Evolutionary conservation across 2,113 vertebrate species (phyloP).

Genomic region (Nothocercus julius): DNA sequence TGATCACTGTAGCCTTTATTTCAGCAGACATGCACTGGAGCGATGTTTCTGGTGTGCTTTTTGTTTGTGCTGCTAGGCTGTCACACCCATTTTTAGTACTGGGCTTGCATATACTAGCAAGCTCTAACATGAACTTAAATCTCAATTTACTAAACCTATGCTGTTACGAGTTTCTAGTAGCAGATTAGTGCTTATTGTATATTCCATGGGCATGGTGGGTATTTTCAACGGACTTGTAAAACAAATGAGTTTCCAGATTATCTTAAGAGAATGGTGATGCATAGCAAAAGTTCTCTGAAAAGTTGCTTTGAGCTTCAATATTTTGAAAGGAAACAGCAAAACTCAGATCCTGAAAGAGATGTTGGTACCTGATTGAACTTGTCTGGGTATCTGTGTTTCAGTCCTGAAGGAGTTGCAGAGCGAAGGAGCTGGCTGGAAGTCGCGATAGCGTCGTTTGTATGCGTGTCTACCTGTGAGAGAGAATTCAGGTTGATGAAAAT

Average conservation of each 20-base stretch:
- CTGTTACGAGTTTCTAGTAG: neutral
- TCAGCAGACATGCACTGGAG: neutral
- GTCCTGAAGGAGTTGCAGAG: neutral
- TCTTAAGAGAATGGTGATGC: neutral
- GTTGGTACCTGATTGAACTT: neutral
- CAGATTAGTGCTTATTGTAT: neutral
- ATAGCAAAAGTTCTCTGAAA: neutral
- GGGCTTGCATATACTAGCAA: neutral
- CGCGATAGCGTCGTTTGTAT: neutral
- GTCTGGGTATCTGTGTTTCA: neutral
- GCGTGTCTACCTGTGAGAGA: neutral
- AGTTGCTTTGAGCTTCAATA: neutral
- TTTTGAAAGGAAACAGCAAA: neutral
- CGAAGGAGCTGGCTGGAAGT: neutral
- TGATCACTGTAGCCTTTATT: neutral
- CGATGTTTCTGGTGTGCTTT: neutral
- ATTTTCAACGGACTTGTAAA: neutral
- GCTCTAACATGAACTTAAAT: neutral
- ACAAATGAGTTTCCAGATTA: neutral
- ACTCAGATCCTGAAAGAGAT: neutral
- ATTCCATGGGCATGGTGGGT: neutral
- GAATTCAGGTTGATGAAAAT: neutral
- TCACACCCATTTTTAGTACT: neutral
- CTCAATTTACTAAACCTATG: no score
- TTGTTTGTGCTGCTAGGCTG: neutral